These are phyloP conservation scores for Syrista parreyssii DNA, from an alignment of 2,888 invertebrate genomes.

Conservation along the genomic window DNA sequence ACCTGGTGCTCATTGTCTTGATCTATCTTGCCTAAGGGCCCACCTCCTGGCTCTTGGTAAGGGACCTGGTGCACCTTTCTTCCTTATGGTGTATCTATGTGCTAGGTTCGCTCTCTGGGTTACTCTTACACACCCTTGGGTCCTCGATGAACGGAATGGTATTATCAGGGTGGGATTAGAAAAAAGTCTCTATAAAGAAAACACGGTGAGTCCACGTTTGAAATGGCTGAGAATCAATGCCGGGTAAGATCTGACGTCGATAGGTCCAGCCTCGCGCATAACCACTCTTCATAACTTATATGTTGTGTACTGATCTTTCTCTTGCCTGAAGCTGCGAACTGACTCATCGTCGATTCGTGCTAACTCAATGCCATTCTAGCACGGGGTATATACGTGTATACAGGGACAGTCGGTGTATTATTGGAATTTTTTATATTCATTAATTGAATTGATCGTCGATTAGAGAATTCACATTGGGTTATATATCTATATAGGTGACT, in stretches of 20 bases:
- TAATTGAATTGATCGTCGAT: not conserved
- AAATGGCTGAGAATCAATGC: not conserved
- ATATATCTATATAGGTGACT: not conserved
- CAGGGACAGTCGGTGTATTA: no score
- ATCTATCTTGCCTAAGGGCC: slow-evolving; percentile 46
- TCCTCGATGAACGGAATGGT: not conserved
- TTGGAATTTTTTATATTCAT: not conserved
- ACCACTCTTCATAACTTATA: slow-evolving; percentile 32
- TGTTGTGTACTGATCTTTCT: slow-evolving; percentile 35
- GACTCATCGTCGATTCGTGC: not conserved
- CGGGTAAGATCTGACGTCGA: slow-evolving; percentile 7
- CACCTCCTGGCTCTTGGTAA: slow-evolving; percentile 23
- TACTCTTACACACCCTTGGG: not conserved
- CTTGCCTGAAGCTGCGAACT: not conserved
- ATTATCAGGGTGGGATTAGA: not conserved
- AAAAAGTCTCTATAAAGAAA: not conserved
- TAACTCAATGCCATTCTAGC: not conserved
- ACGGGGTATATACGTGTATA: not conserved
- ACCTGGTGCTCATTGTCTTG: slow-evolving; percentile 55
- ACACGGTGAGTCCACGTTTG: not conserved
- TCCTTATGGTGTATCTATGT: slow-evolving; percentile 20
- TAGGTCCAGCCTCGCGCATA: not conserved
- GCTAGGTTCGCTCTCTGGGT: slow-evolving; percentile 10
- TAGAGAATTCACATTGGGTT: not conserved
- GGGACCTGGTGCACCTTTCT: slow-evolving; percentile 29